Conservation (phyloP, 2,113 vertebrate species). For the Fukomys damarensis region DNA sequence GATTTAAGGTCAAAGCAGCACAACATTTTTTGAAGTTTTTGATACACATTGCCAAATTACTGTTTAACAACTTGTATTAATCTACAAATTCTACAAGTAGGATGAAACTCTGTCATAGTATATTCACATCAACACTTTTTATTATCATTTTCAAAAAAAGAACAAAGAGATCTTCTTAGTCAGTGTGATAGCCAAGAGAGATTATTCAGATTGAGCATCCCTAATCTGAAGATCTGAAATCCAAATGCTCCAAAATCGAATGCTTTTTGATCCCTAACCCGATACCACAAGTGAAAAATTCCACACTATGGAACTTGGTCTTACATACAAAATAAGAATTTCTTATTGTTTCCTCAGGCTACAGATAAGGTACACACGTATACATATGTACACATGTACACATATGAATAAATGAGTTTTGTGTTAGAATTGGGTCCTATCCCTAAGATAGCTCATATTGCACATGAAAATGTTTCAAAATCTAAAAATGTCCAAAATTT, state of each 20-base stretch:
- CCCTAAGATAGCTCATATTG: not conserved
- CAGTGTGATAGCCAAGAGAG: not conserved
- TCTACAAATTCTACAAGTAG: not conserved
- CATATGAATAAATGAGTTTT: not conserved
- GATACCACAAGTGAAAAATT: not conserved
- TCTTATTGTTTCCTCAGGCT: not conserved
- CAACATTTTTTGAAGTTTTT: not conserved
- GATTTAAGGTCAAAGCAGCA: not conserved
- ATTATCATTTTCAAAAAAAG: not conserved
- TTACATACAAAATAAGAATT: not conserved
- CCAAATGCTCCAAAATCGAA: not conserved
- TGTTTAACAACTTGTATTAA: not conserved
- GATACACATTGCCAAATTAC: not conserved
- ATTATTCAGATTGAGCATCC: not conserved
- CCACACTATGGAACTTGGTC: not conserved
- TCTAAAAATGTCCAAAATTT: not conserved
- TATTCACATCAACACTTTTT: not conserved
- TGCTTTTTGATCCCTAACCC: not conserved
- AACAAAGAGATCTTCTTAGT: constrained; percentile 15
- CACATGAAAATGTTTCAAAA: not conserved
- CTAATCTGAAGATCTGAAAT: not conserved
- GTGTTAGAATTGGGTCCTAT: not conserved
- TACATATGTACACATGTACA: not conserved
- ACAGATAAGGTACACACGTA: not conserved
- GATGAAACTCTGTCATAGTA: not conserved